Evolutionary conservation across 2,888 invertebrate species (phyloP), one percentile per base, ranked within the genome.

Genomic region (Andrena praecox): DNA sequence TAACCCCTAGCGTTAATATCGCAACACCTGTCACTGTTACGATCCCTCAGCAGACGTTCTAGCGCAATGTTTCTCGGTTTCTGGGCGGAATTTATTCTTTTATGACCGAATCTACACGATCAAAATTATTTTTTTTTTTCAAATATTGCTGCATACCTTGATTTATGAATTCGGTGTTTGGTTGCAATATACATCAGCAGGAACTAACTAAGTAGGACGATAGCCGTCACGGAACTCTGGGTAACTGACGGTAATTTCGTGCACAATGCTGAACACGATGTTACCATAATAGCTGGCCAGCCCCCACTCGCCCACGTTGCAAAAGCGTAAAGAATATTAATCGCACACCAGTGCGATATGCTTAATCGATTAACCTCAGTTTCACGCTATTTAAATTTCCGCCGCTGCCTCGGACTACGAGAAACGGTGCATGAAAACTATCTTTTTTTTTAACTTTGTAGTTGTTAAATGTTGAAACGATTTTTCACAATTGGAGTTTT

Each of bases 211-310:
- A 35, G 35, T 35, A 35, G 86, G 80, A 77, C 83, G 82, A 85
- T 84, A 84, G 84, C 68, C 77, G 76, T 82, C 77, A 85, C 79
- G 77, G 62, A 88, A 90, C 90, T 90, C 90, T 83, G 84, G 77
- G 71, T 84, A 89, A 84, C 84, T 79, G 78, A 82, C 80, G 50
- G 52, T 82, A 86, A 89, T 87, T 88, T 85, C 80, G 77, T 72
- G 72, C 84, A 90, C 89, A 91, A 91, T 91, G 82, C 89, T 84
- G 76, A 89, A 89, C 88, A 89, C 85, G 83, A 89, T 85, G 87
- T 84, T 84, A 90, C 90, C 85, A 91, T 91, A 91, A 91, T 91
- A 91, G 91, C 89, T 86, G 82, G 82, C 80, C 74, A 88, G 88
- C 89, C 84, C 90, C 91, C 90, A 89, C 88, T 74, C 85, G 62